phyloP scores from a whole-genome alignment of 2,113 vertebrate genomes.

The Hyaena hyaena region DNA sequence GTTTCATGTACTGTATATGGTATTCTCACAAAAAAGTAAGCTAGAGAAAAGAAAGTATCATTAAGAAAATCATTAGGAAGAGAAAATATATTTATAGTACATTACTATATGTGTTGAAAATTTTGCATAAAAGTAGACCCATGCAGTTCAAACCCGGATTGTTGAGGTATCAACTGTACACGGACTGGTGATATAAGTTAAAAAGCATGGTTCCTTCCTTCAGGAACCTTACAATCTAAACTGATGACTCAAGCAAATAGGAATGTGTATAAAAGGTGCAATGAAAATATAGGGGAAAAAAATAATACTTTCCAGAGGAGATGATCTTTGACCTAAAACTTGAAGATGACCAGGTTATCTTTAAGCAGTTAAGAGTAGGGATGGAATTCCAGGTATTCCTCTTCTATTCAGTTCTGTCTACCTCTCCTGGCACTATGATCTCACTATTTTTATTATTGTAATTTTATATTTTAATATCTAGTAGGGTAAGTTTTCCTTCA shows the following conservation, averaged over 20 bases:
- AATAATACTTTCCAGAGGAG: background rate
- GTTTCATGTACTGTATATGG: background rate
- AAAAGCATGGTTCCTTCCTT: background rate
- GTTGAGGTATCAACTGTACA: background rate
- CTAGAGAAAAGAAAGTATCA: background rate
- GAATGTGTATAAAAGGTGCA: background rate
- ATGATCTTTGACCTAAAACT: background rate
- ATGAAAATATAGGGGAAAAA: background rate
- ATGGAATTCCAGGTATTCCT: background rate
- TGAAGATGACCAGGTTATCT: background rate
- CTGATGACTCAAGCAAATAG: background rate
- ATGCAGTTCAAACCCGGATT: background rate
- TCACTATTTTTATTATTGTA: background rate
- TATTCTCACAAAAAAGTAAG: background rate
- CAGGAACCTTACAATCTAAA: background rate
- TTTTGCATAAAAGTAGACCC: background rate
- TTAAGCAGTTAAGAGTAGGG: background rate
- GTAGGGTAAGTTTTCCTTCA: background rate
- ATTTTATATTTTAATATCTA: slow-evolving; percentile 18
- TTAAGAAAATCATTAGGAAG: background rate
- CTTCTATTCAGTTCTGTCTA: background rate
- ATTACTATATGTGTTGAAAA: background rate
- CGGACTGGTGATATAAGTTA: background rate
- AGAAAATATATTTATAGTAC: background rate
- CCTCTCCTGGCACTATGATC: background rate